These are phyloP conservation scores for Polyergus mexicanus DNA, from an alignment of 1,140 invertebrate species.

Conservation along the genomic window DNA sequence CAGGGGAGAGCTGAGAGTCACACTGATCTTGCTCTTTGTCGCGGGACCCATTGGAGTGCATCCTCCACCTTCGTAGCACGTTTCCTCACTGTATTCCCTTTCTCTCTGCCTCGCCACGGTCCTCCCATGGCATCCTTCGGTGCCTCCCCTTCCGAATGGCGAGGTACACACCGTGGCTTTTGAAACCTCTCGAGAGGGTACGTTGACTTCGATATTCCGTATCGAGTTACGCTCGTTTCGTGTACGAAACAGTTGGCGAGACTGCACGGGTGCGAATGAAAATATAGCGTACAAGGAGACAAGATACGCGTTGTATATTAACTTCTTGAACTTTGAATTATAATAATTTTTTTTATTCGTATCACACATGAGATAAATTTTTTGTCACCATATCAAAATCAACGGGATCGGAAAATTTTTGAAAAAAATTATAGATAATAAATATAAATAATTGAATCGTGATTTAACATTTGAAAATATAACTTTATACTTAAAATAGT, in stretches of 20 bases:
- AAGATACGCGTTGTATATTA: background rate
- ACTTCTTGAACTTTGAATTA: background rate
- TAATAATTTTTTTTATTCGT: background rate
- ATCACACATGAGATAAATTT: background rate
- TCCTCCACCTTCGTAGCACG: conserved; percentile 69
- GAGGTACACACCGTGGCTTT: conserved; percentile 74
- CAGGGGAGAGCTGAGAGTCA: conserved; percentile 80
- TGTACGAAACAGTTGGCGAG: conserved; percentile 72
- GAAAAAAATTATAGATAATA: background rate
- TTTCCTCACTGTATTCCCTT: conserved; percentile 39
- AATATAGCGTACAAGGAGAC: conserved; percentile 4
- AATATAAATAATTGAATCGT: background rate
- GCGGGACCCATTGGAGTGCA: conserved; percentile 78
- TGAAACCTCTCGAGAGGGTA: conserved; percentile 76
- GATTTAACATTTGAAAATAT: background rate
- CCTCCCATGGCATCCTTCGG: conserved; percentile 56
- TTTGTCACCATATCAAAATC: background rate
- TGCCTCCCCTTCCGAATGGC: conserved; percentile 66
- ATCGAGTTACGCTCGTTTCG: conserved; percentile 78
- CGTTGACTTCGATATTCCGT: conserved; percentile 80
- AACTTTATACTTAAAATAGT: conserved; percentile 2
- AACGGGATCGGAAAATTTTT: background rate
- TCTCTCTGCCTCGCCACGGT: conserved; percentile 59
- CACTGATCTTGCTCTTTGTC: conserved; percentile 83
- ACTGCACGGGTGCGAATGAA: conserved; percentile 47